phyloP scores from a whole-genome alignment of 2,888 invertebrate genomes.

The Eustalomyia histrio region DNA sequence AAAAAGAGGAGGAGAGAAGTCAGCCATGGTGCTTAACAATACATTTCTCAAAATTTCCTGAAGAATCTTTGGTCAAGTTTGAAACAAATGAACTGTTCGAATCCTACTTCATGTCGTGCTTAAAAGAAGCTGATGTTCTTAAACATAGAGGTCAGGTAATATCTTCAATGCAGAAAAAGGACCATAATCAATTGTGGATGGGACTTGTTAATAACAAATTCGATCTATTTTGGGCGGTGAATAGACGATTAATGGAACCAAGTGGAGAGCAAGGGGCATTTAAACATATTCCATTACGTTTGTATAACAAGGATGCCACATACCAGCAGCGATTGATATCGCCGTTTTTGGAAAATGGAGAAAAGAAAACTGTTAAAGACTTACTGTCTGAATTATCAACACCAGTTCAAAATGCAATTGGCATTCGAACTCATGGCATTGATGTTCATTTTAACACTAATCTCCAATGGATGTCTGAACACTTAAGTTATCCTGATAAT shows the following conservation, averaged over 20 bases:
- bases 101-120: constrained; percentile 94
- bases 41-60: constrained; percentile 97
- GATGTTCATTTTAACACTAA: constrained; percentile 92
- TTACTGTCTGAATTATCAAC: too few relatives aligned
- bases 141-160: constrained; percentile 96
- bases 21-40: constrained; percentile 97
- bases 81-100: constrained; percentile 94
- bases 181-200: constrained; percentile 97
- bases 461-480: constrained; percentile 98
- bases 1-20: constrained; percentile 84
- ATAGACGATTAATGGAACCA: constrained; percentile 95
- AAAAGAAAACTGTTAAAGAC: too few relatives aligned
- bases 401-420: too few relatives aligned
- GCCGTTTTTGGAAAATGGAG: too few relatives aligned
- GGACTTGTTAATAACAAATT: constrained; percentile 98
- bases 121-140: constrained; percentile 99
- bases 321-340: too few relatives aligned
- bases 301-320: constrained; percentile 87
- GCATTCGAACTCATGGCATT: constrained; percentile 93
- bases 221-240: constrained; percentile 99
- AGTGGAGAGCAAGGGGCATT: constrained; percentile 89
- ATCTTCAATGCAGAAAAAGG: constrained; percentile 96
- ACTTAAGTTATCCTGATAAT: constrained; percentile 98
- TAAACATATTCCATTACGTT: constrained; percentile 93
- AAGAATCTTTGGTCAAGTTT: constrained; percentile 91